Evolutionary conservation across 1,140 invertebrate species (phyloP), one percentile per base, ranked within the genome.

Genomic region (Steinernema feltiae): DNA sequence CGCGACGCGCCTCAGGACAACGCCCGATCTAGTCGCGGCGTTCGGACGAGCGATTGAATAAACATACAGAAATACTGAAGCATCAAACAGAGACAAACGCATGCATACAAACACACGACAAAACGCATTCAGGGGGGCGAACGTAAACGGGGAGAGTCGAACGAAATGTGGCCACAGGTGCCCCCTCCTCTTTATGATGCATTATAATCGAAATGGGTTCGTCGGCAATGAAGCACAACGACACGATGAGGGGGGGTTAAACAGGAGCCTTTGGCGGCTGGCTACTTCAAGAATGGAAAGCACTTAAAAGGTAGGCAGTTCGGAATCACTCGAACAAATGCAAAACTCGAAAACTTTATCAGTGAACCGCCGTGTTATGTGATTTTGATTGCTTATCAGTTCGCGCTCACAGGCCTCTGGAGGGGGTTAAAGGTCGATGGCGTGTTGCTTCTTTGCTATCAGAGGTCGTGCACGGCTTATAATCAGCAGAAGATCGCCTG

Each of bases 131-230:
- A 63, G 53, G 53, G n/a, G n/a, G 35, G 53, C 53, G 24, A 63
- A 63, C 53, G 53, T 63, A 63, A 63, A 63, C 53, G 53, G 3
- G 53, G 24, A 63, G 53, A 7, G 7, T 3, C 15, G 53, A 63
- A 63, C 53, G 53, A 27, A 63, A 63, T 63, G 53, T 63, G 53
- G 53, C 53, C 53, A 63, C 53, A 63, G 53, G 53, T 63, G 53
- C 53, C 53, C 41, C 53, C 53, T 63, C 53, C 24, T 63, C 53
- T 63, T 63, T 63, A 63, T 63, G 53, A 63, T 63, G 53, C 53
- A 63, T 63, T 63, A 63, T 63, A 63, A 63, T 63, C 53, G 53
- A 27, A 63, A 63, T 63, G 53, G 48, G 72, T 63, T 74, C 74
- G 21, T 30, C 69, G n/a, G 48, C 69, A 70, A 75, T 70, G 48